phyloP scores from a whole-genome alignment of 2,888 invertebrate genomes.

The Drosophila kuntzei region DNA sequence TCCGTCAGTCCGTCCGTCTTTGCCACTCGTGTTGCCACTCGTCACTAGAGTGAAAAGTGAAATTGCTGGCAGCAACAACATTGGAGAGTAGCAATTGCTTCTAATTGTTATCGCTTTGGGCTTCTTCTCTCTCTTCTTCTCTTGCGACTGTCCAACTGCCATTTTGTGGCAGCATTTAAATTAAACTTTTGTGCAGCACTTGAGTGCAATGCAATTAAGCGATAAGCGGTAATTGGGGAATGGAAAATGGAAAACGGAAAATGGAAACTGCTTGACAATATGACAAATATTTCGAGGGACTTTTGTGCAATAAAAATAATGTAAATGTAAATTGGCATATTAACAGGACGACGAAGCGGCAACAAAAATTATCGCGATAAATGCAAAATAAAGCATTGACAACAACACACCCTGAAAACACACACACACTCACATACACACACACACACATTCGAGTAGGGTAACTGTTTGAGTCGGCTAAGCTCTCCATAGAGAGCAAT shows the following conservation, averaged over 20 bases:
- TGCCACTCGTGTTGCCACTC: constrained; percentile 21
- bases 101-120: constrained; percentile 70
- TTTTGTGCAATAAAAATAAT: constrained; percentile 66
- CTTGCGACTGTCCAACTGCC: constrained; percentile 36
- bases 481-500: constrained; percentile 75
- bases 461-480: constrained; percentile 38
- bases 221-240: constrained; percentile 44
- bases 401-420: constrained; percentile 39
- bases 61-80: constrained; percentile 59
- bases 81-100: constrained; percentile 72
- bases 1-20: constrained; percentile 21
- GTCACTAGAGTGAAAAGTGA: constrained; percentile 63
- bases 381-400: constrained; percentile 68
- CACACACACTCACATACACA: constrained; percentile 14
- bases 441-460: constrained; percentile 4
- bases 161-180: constrained; percentile 55
- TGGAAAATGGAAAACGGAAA: constrained; percentile 11
- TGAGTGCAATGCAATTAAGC: constrained; percentile 58
- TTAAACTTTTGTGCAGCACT: constrained; percentile 43
- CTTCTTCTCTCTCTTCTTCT: too few relatives aligned
- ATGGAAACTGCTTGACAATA: constrained; percentile 42
- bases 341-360: constrained; percentile 60
- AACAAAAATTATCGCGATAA: constrained; percentile 69
- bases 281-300: constrained; percentile 54
- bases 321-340: constrained; percentile 77